Evolutionary conservation across 2,113 vertebrate genomes (phyloP).

Genomic region (Amphilophus citrinellus): DNA sequence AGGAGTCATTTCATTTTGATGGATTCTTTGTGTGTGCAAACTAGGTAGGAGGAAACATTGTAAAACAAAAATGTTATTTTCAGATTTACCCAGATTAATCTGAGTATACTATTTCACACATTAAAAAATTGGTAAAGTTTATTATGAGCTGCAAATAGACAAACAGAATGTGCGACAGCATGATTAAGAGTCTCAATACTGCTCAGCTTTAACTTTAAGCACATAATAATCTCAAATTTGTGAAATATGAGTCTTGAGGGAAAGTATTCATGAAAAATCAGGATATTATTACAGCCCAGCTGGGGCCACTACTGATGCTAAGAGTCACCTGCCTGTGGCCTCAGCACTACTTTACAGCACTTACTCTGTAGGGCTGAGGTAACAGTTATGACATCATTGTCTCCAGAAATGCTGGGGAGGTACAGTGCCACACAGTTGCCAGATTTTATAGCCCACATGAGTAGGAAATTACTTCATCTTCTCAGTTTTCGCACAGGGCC

Average conservation of each 20-base stretch:
- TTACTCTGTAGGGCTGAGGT: slow-evolving; percentile 64
- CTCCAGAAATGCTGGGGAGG: slow-evolving; percentile 70
- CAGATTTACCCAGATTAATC: slow-evolving; percentile 2
- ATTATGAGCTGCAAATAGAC: slow-evolving; percentile 24
- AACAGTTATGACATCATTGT: slow-evolving; percentile 80
- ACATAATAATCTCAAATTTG: slow-evolving; percentile 67
- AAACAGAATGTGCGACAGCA: slow-evolving; percentile 23
- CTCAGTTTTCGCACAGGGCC: slow-evolving; percentile 58
- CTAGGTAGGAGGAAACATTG: not conserved
- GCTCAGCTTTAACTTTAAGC: slow-evolving; percentile 43
- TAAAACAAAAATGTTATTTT: not conserved
- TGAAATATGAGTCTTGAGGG: slow-evolving; percentile 59
- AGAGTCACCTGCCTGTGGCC: slow-evolving; percentile 75
- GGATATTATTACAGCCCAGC: slow-evolving; percentile 68
- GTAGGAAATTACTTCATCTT: slow-evolving; percentile 77
- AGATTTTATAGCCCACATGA: slow-evolving; percentile 71
- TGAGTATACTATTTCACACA: not conserved
- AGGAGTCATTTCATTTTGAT: not conserved
- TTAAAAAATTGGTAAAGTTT: not conserved
- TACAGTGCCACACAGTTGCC: slow-evolving; percentile 71
- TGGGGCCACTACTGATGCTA: slow-evolving; percentile 64
- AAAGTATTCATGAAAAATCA: slow-evolving; percentile 67
- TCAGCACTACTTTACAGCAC: slow-evolving; percentile 71
- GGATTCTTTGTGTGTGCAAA: not conserved
- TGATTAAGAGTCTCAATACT: slow-evolving; percentile 27